Conservation (phyloP, 2,797 vertebrate species). For the Arnoldichthys spilopterus region DNA sequence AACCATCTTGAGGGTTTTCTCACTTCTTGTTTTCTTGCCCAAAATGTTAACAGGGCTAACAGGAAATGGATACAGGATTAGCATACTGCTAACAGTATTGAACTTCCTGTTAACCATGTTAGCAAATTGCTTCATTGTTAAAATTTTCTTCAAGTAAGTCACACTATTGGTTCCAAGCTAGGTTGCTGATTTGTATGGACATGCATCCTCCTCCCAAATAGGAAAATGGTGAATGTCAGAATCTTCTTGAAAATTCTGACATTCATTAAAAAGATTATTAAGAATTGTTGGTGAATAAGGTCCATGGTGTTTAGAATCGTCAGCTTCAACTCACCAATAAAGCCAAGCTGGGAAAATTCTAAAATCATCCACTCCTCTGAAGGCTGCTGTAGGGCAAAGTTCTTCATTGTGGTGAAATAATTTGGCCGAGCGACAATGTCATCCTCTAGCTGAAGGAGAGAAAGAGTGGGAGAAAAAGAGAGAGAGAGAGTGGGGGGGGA, state of each 20-base stretch:
- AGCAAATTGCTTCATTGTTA: too few species aligned
- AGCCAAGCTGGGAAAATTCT: conserved; percentile 97
- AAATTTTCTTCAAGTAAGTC: too few species aligned
- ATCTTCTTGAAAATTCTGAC: too few species aligned
- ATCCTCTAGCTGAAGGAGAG: conserved; percentile 86
- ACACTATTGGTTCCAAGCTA: too few species aligned
- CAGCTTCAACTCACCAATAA: conserved; percentile 84
- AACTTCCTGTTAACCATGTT: too few species aligned
- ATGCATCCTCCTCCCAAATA: too few species aligned
- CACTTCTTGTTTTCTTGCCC: neutral
- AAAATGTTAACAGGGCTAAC: neutral
- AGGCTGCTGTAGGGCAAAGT: conserved; percentile 97
- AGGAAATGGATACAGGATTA: too few species aligned
- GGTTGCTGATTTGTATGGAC: too few species aligned
- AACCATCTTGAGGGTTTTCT: neutral
- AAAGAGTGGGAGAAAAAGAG: conserved; percentile 13
- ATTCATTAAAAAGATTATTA: too few species aligned
- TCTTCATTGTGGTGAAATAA: conserved; percentile 99
- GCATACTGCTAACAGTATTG: too few species aligned
- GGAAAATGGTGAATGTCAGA: too few species aligned
- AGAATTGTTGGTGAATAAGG: too few species aligned
- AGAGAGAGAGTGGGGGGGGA: conserved; percentile 1
- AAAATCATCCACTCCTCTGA: conserved; percentile 99
- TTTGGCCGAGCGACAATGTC: conserved; percentile 98
- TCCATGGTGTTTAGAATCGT: neutral